phyloP scores from a whole-genome alignment of 2,113 vertebrate species.

The Atractosteus spatula region DNA sequence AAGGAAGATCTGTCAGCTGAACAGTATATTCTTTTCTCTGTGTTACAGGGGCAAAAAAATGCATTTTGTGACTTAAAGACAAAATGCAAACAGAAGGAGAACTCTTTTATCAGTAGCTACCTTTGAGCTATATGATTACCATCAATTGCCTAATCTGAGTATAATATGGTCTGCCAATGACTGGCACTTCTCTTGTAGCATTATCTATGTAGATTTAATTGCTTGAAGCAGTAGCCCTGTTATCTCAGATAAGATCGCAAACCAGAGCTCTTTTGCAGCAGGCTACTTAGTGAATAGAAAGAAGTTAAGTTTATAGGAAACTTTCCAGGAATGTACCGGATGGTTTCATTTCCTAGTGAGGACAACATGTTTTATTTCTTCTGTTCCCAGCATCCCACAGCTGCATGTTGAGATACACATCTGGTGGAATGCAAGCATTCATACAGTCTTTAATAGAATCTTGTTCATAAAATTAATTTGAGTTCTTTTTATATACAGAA shows the following conservation, averaged over 20 bases:
- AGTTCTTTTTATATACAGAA: too few relatives aligned
- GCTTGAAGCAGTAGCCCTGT: constrained; percentile 30
- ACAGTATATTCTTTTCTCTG: too few relatives aligned
- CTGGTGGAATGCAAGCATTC: too few relatives aligned
- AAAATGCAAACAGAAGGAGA: too few relatives aligned
- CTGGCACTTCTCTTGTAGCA: constrained; percentile 25
- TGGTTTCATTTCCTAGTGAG: neutral
- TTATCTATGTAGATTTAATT: constrained; percentile 27
- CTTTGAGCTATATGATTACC: constrained; percentile 1
- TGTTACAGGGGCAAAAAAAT: neutral
- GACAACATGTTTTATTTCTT: neutral
- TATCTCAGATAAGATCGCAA: constrained; percentile 13
- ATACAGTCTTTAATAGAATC: too few relatives aligned
- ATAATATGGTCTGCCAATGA: constrained; percentile 9
- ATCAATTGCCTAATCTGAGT: constrained; percentile 1
- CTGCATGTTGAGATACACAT: too few relatives aligned
- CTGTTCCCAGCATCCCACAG: neutral
- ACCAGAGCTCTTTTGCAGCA: neutral
- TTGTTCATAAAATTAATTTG: too few relatives aligned
- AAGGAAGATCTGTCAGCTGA: too few relatives aligned
- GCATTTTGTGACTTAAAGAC: too few relatives aligned
- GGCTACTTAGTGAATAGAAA: neutral
- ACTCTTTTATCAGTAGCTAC: neutral
- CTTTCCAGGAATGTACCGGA: neutral
- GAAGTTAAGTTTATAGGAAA: neutral